phyloP scores from a whole-genome alignment of 1,140 invertebrate species.

The Brachionus plicatilis region DNA sequence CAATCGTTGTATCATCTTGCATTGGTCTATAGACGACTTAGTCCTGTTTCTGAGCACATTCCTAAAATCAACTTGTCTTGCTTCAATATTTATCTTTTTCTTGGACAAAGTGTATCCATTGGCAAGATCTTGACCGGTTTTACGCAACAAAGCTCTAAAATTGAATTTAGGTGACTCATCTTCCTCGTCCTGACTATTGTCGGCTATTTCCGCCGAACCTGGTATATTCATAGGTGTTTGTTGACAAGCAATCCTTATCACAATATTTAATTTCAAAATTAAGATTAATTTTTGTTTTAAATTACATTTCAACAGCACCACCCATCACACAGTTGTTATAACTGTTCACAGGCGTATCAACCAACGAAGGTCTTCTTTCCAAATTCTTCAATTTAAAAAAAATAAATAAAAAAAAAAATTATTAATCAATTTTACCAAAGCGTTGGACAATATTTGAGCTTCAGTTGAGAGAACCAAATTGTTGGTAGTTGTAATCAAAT shows the following conservation, averaged over 20 bases:
- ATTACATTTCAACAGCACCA: not conserved
- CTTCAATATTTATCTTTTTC: constrained; percentile 57
- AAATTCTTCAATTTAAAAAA: not conserved
- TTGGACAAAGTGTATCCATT: constrained; percentile 64
- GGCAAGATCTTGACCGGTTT: constrained; percentile 60
- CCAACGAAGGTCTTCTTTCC: constrained; percentile 13
- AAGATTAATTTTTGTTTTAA: not conserved
- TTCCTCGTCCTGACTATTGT: not conserved
- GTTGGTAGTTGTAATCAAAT: not conserved
- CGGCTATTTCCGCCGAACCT: not conserved
- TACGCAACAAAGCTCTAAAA: constrained; percentile 65
- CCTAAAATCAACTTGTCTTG: constrained; percentile 42
- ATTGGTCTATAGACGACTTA: constrained; percentile 22
- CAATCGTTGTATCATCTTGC: constrained; percentile 32
- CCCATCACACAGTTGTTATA: constrained; percentile 15
- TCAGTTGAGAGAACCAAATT: not conserved
- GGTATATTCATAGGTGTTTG: not conserved
- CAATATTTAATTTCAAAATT: not conserved
- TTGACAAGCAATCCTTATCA: not conserved
- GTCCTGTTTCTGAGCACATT: constrained; percentile 41
- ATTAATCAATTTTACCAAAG: not conserved
- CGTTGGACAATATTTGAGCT: constrained; percentile 20
- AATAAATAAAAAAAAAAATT: not conserved
- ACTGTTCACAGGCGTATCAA: not conserved
- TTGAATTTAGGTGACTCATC: constrained; percentile 56